Evolutionary conservation across 2,113 vertebrate genomes (phyloP).

Genomic region (Mus musculus): GRCm39 chr6:129604001-129604500

Average conservation of each 20-base stretch:
- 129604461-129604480: background rate
- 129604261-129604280: background rate
- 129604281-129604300: background rate
- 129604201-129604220: background rate
- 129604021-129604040: background rate
- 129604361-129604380: background rate
- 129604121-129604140: background rate
- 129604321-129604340: background rate
- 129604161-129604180: background rate
- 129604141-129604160: background rate
- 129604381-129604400: background rate
- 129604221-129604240: background rate
- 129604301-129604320: constrained; percentile 13
- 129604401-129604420: background rate
- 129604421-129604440: background rate
- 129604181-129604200: background rate
- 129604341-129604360: background rate
- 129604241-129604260: background rate
- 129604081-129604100: background rate
- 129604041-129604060: background rate
- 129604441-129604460: background rate
- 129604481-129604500: background rate
- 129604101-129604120: background rate
- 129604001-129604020: background rate
- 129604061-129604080: background rate